Conservation (phyloP, 2,797 vertebrate species). For the Hoplostethus mediterraneus region DNA sequence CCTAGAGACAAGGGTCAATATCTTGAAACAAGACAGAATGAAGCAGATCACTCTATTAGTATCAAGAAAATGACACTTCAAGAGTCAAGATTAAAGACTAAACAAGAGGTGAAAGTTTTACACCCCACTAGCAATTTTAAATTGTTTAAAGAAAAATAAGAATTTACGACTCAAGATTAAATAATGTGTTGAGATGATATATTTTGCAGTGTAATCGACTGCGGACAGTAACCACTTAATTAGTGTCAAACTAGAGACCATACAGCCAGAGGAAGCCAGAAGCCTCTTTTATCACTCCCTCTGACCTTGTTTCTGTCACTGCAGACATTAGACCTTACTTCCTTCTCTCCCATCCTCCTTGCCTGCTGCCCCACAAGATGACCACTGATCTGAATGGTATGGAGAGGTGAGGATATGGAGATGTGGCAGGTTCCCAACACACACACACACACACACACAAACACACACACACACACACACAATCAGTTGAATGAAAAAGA, state of each 20-base stretch:
- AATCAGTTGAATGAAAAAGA: too few species aligned
- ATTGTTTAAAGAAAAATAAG: neutral
- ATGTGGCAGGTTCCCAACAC: neutral
- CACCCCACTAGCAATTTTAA: neutral
- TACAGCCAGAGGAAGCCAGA: too few species aligned
- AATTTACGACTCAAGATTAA: neutral
- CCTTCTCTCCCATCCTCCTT: neutral
- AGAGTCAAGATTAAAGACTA: too few species aligned
- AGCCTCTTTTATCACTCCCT: neutral
- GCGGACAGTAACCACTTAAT: neutral
- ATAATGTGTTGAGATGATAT: neutral
- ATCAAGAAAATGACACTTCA: too few species aligned
- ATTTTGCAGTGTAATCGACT: neutral
- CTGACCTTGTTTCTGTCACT: constrained; percentile 6
- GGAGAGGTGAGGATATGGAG: constrained; percentile 18
- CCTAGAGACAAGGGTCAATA: too few species aligned
- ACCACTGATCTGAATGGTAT: constrained; percentile 13
- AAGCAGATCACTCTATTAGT: too few species aligned
- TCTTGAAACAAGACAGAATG: too few species aligned
- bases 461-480: neutral
- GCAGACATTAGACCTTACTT: neutral
- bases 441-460: neutral
- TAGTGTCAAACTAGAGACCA: too few species aligned
- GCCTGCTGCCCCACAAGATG: neutral
- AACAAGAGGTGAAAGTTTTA: neutral